Base-by-base conservation (phyloP, 2,797 vertebrate species). In the Pipistrellus pygmaeus region DNA sequence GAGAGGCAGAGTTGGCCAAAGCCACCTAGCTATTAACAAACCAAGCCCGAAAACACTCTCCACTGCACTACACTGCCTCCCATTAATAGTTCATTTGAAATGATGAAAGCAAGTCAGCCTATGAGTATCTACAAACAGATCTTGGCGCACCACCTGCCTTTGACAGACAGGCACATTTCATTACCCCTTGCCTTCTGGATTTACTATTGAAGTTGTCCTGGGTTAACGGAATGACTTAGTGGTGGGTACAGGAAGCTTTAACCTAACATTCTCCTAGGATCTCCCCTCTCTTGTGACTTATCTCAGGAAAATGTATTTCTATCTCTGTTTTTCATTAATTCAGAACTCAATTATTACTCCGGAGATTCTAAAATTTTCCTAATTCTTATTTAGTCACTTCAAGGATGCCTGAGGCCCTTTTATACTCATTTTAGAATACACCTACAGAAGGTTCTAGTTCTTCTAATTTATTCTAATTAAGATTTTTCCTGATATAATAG, bases 401-500 rank as follows among this genome's bases (percentile, higher is more conserved):
- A 62, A 38, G n/a, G 77, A 91, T 76, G 25, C 48, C 18, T 18
- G 68, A 90, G 55, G 30, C 73, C 41, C 30, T 10, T 88, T 8
- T 55, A 25, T 53, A 44, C 8, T 23, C 21, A 30, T 72, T 71
- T 41, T 75, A 64, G 30, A 69, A 51, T 60, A 72, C 51, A 87
- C 10, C 38, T 86, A 35, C 69, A 85, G 76, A 77, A 32, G 1
- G 9, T 55, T 84, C 8, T 48, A 32, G 35, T 89, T 93, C 32
- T 71, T 78, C 10, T 69, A 57, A 68, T 76, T 69, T 69, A 18
- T 88, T 92, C 82, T 87, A 60, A 76, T 71, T 55, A 72, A 89
- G 55, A 13, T 64, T 44, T 94, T 84, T 5, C 27, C 35, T 83
- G 25, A 72, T 68, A 35, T 71, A 60, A 48, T 48, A 88, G 44